phyloP scores from a whole-genome alignment of 2,888 invertebrate species.

The Desoria tigrina region DNA sequence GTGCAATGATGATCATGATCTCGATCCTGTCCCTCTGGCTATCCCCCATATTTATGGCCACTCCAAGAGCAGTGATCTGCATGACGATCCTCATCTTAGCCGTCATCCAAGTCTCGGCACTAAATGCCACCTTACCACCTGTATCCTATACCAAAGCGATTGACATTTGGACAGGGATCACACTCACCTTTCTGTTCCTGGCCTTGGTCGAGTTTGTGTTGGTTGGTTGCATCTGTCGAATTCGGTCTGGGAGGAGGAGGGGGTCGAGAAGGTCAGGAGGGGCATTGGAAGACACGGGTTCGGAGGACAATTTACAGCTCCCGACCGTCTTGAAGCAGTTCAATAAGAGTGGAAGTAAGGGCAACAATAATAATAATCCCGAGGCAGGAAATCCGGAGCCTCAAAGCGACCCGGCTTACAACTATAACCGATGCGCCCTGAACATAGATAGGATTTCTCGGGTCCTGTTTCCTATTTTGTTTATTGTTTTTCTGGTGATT shows the following conservation, averaged over 20 bases:
- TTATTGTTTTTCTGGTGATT: neutral
- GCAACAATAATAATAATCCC: neutral
- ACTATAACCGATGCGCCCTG: neutral
- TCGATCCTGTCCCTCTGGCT: slow-evolving; percentile 54
- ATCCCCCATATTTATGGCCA: slow-evolving; percentile 33
- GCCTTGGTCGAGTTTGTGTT: slow-evolving; percentile 51
- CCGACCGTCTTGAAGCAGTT: slow-evolving; percentile 4
- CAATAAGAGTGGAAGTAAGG: neutral
- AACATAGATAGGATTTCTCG: neutral
- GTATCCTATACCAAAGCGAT: slow-evolving; percentile 40
- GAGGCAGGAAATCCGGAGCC: neutral
- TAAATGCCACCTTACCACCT: slow-evolving; percentile 45
- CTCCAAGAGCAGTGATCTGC: slow-evolving; percentile 46
- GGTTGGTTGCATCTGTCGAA: slow-evolving; percentile 21
- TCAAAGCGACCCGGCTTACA: neutral
- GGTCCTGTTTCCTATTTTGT: neutral
- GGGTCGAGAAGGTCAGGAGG: no score
- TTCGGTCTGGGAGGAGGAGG: neutral
- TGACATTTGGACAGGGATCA: slow-evolving; percentile 52
- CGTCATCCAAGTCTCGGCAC: slow-evolving; percentile 33
- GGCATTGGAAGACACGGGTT: neutral
- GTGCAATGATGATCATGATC: slow-evolving; percentile 56
- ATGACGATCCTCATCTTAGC: slow-evolving; percentile 45
- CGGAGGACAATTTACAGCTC: neutral
- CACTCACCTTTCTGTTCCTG: slow-evolving; percentile 50